Base-by-base conservation (phyloP, 2,797 vertebrate species). In the Champsocephalus esox region DNA sequence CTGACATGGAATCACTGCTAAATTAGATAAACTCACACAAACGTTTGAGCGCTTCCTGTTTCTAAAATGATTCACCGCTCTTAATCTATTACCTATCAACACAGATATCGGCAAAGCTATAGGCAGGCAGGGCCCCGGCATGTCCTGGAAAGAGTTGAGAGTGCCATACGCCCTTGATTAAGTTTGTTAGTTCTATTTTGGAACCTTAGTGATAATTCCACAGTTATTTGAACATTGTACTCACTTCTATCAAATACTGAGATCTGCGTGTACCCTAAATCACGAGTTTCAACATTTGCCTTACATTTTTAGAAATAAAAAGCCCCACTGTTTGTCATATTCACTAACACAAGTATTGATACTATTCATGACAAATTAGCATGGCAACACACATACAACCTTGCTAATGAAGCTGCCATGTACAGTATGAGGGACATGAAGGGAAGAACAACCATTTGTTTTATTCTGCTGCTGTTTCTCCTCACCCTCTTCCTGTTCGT, bases 401-500 rank as follows among this genome's bases (percentile, higher is more conserved):
- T 9, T 4, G 50, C 46, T 52, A 32, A 11, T 34, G 19, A 56
- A 61, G 21, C 57, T 21, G 45, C 54, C 9, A 50, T 17, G 14
- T 6, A 38, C 34, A 38, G 34, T 38, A 38, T 63, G 32, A 78
- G 34, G 58, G 4, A 62, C 12, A 52, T 32, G 5, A 56, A 63
- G 9, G 32, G 28, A 52, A 50, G n/a, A 48, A 41, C 46, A 55
- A 57, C 16, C 17, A 60, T 55, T 21, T 44, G 75, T 49, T 14
- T 7, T 7, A 50, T 19, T 28, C 66, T 66, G 46, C 63, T 61
- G 32, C n/a, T 21, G 49, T 63, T 43, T 48, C 21, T 72, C 77
- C 43, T 81, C 75, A 55, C 13, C 65, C 64, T 66, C 63, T 66
- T 69, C 79, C 69, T 70, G 38, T 64, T 62, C 45, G 32, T 70